These are phyloP conservation scores for Euwallacea similis DNA, from an alignment of 1,140 invertebrate species.

Conservation along the genomic window DNA sequence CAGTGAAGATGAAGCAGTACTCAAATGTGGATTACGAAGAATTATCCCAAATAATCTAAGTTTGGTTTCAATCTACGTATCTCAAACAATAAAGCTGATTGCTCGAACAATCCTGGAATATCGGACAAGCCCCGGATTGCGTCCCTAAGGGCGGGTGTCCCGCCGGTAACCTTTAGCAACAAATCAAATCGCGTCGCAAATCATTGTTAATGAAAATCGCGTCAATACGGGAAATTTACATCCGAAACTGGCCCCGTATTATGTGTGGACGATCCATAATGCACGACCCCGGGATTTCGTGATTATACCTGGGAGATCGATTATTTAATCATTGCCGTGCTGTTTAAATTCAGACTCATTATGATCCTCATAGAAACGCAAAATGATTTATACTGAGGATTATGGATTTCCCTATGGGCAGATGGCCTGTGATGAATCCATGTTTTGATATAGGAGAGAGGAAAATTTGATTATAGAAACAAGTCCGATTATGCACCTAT, in stretches of 20 bases:
- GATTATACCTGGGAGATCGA: constrained; percentile 23
- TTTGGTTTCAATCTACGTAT: too few species aligned
- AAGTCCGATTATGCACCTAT: too few species aligned
- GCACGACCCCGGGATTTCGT: constrained; percentile 11
- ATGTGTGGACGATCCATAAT: constrained; percentile 23
- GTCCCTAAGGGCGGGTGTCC: constrained; percentile 11
- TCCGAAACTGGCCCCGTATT: constrained; percentile 25
- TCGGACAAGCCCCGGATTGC: constrained; percentile 5
- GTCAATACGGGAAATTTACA: constrained; percentile 32
- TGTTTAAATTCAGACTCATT: constrained; percentile 7
- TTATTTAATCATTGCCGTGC: constrained; percentile 12
- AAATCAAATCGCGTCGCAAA: constrained; percentile 31
- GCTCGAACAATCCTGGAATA: too few species aligned
- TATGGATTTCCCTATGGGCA: background rate
- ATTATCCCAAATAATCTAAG: too few species aligned
- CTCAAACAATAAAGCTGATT: too few species aligned
- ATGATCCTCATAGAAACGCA: background rate
- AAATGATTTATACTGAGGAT: background rate
- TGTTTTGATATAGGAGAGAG: too few species aligned
- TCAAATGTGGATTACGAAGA: too few species aligned
- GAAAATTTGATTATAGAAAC: too few species aligned
- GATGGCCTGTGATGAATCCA: too few species aligned
- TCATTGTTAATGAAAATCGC: constrained; percentile 35
- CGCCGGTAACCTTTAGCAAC: constrained; percentile 26
- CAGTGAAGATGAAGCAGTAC: too few species aligned